These are phyloP conservation scores for Clinocottus analis DNA, from an alignment of 2,113 vertebrate species.

Conservation along the genomic window DNA sequence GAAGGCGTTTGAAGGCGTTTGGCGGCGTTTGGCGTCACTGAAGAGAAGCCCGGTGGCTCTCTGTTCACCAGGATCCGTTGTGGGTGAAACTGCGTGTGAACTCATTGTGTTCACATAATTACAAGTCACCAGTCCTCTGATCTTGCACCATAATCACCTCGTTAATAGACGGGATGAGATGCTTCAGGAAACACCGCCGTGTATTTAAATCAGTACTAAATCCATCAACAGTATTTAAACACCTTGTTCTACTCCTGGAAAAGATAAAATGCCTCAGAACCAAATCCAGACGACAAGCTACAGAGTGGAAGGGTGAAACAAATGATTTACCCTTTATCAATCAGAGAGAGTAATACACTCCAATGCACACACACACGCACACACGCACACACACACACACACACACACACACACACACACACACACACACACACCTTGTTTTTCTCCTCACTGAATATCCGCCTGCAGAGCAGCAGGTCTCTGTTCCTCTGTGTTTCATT, in stretches of 20 bases:
- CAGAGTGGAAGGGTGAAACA: not conserved
- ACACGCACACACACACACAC: no score
- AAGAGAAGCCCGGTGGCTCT: not conserved
- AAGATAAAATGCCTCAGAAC: not conserved
- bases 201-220: not conserved
- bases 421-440: constrained; percentile 21
- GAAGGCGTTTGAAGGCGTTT: no score
- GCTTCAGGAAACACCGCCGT: not conserved
- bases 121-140: constrained; percentile 1
- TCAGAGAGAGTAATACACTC: constrained; percentile 16
- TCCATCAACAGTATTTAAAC: not conserved
- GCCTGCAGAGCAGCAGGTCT: constrained; percentile 35
- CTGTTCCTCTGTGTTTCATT: no score
- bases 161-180: not conserved
- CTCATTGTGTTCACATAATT: constrained; percentile 7
- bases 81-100: constrained; percentile 7
- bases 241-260: not conserved
- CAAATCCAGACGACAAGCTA: not conserved
- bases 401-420: not conserved
- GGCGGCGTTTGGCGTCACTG: not conserved
- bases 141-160: not conserved
- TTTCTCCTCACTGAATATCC: constrained; percentile 21
- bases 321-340: constrained; percentile 23
- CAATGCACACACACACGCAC: not conserved
- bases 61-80: constrained; percentile 13